Conservation (phyloP, 1,140 invertebrate genomes). For the Diorhabda elongata region DNA sequence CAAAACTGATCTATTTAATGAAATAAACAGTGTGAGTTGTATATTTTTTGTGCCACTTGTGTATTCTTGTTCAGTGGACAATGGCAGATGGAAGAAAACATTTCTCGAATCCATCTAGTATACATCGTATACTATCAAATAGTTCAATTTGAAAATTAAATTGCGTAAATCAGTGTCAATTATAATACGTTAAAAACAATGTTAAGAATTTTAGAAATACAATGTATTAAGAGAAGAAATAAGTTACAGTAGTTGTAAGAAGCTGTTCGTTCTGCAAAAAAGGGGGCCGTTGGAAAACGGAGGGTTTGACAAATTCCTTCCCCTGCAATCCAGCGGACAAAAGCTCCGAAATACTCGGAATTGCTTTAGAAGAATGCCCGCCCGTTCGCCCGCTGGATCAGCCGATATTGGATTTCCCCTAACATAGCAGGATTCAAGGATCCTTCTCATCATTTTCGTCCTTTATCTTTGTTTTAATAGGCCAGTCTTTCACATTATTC, state of each 20-base stretch:
- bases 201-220: too few relatives aligned
- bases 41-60: too few relatives aligned
- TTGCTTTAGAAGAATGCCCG: slow-evolving; percentile 39
- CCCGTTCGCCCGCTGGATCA: slow-evolving; percentile 24
- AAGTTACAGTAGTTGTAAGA: not conserved
- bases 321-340: slow-evolving; percentile 40
- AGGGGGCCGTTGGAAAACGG: slow-evolving; percentile 17
- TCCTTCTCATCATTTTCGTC: slow-evolving; percentile 1
- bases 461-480: not conserved
- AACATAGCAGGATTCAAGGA: slow-evolving; percentile 13
- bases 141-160: too few relatives aligned
- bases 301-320: slow-evolving; percentile 30
- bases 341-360: slow-evolving; percentile 27
- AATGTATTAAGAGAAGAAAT: not conserved
- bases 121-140: too few relatives aligned
- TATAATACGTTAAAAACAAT: too few relatives aligned
- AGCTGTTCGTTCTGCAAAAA: not conserved
- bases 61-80: too few relatives aligned
- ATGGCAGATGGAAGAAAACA: too few relatives aligned
- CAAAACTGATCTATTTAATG: too few relatives aligned
- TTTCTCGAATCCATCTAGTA: too few relatives aligned
- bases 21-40: too few relatives aligned
- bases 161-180: too few relatives aligned
- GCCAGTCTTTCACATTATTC: not conserved
- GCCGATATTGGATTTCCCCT: slow-evolving; percentile 41